Conservation (phyloP, 2,888 invertebrate genomes). For the Nemurella pictetii region DNA sequence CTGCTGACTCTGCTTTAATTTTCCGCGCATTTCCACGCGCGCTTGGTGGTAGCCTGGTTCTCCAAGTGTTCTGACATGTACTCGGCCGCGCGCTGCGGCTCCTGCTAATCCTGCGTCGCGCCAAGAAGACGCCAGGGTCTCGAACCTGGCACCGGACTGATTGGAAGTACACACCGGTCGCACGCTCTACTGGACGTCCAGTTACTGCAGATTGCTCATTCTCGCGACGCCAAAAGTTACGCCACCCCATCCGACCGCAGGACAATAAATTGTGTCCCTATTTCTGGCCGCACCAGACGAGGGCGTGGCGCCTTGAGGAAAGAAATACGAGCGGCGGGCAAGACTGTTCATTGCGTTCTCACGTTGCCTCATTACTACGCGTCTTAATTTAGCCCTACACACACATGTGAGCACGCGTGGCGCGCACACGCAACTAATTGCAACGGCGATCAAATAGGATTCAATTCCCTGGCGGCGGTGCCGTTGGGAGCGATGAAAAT, state of each 20-base stretch:
- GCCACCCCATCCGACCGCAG: conserved; percentile 1
- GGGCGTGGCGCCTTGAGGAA: background rate
- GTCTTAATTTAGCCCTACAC: background rate
- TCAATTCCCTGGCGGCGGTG: background rate
- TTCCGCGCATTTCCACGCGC: background rate
- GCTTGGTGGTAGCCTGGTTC: no score
- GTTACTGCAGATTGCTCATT: background rate
- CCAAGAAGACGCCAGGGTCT: background rate
- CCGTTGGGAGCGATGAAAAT: background rate
- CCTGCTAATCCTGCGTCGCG: background rate
- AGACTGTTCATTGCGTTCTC: background rate
- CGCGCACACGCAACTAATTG: background rate
- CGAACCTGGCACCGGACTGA: background rate
- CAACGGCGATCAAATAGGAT: background rate
- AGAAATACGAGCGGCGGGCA: background rate
- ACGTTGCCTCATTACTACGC: background rate
- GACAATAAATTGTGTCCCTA: conserved; percentile 11
- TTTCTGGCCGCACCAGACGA: background rate
- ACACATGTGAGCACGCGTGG: background rate
- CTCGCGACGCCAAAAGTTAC: background rate
- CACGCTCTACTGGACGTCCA: background rate
- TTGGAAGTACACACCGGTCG: background rate
- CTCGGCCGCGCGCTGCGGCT: background rate
- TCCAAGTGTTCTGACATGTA: background rate
- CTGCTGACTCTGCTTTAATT: conserved; percentile 6